These are phyloP conservation scores for Muscicapa striata DNA, from an alignment of 2,797 vertebrate genomes.

Conservation along the genomic window DNA sequence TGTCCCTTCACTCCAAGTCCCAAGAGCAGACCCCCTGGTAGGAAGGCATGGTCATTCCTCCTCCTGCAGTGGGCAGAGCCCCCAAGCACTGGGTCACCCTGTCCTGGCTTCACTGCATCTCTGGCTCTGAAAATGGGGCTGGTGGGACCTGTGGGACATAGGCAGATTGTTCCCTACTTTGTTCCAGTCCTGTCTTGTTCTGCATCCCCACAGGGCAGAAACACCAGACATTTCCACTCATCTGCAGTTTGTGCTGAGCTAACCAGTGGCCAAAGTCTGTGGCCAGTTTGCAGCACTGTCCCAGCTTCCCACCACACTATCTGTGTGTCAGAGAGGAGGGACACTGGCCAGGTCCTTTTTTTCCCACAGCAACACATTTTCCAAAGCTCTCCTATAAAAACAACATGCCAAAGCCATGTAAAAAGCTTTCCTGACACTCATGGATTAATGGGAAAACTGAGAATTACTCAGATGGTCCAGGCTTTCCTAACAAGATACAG, in stretches of 20 bases:
- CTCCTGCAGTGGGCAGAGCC: background rate
- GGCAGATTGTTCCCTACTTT: background rate
- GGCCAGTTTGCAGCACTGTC: background rate
- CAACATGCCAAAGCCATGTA: background rate
- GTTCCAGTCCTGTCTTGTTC: background rate
- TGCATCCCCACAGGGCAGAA: background rate
- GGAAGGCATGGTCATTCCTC: background rate
- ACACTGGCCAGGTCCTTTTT: background rate
- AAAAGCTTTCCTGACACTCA: conserved; percentile 14
- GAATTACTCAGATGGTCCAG: background rate
- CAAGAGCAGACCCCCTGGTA: background rate
- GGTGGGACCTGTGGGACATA: fast-evolving
- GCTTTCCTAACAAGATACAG: background rate
- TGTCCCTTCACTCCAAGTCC: background rate
- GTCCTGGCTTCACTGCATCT: background rate
- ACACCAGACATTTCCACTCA: background rate
- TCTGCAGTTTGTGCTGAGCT: background rate
- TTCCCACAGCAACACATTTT: conserved; percentile 51
- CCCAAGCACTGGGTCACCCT: too few relatives aligned
- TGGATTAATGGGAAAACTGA: conserved; percentile 37
- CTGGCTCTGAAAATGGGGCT: background rate
- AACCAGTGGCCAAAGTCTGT: background rate
- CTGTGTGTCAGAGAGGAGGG: background rate
- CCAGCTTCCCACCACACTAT: background rate
- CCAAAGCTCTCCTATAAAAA: conserved; percentile 28